Evolutionary conservation across 2,113 vertebrate genomes (phyloP).

Genomic region (Chionis minor): DNA sequence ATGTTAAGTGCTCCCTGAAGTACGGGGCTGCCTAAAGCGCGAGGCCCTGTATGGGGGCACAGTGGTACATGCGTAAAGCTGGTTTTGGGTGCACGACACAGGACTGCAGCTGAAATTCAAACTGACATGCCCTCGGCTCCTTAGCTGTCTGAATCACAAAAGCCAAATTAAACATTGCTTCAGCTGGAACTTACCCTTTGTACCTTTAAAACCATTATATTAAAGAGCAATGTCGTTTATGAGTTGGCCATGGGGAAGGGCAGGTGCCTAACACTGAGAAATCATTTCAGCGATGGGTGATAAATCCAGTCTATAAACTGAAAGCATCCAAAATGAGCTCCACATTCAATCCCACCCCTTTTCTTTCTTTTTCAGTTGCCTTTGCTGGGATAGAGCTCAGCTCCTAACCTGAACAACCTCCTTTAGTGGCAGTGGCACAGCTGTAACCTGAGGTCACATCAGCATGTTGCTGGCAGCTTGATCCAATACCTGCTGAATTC

Average conservation of each 20-base stretch:
- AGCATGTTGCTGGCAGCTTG: conserved; percentile 7
- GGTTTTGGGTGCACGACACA: neutral
- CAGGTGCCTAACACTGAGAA: conserved; percentile 44
- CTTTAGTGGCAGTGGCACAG: neutral
- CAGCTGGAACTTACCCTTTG: conserved; percentile 54
- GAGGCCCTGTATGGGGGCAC: conserved; percentile 39
- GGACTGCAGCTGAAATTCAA: neutral
- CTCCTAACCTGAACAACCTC: neutral
- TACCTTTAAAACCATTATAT: conserved; percentile 48
- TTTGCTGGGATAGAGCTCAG: neutral
- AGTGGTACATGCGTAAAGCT: neutral
- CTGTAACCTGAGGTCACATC: conserved; percentile 18
- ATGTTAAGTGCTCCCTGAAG: conserved; percentile 55
- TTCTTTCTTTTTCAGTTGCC: neutral
- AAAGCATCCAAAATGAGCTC: neutral
- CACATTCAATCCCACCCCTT: neutral
- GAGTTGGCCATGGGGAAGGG: conserved; percentile 24
- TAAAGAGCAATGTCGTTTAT: conserved; percentile 36
- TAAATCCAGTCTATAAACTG: conserved; percentile 45
- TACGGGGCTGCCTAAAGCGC: neutral
- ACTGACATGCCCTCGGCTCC: neutral
- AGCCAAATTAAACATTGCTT: conserved; percentile 65
- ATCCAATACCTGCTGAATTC: conserved; percentile 40
- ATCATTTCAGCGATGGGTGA: neutral
- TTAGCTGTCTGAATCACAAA: conserved; percentile 8